phyloP scores from a whole-genome alignment of 2,113 vertebrate species.

The Microcebus tavaratra region DNA sequence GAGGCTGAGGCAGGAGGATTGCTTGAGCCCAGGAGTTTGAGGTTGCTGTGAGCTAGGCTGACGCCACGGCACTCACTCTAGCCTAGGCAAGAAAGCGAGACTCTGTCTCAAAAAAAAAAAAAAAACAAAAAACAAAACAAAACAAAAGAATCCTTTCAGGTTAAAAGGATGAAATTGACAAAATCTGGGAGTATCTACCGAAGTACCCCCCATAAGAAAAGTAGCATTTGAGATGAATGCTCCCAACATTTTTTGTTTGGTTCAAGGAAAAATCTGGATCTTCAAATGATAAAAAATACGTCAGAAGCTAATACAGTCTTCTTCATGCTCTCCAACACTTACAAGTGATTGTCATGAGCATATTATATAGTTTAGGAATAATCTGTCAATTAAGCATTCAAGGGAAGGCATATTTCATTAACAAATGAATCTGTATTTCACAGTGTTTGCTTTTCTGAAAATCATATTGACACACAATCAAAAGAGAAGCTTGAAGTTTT shows the following conservation, averaged over 20 bases:
- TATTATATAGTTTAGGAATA: background rate
- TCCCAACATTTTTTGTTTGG: slow-evolving; percentile 4
- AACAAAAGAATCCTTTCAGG: background rate
- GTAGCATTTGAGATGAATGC: background rate
- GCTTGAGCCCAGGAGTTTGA: too few species aligned
- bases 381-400: background rate
- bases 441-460: background rate
- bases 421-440: background rate
- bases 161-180: slow-evolving; percentile 3
- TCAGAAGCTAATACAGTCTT: background rate
- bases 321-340: background rate
- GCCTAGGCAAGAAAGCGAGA: too few species aligned
- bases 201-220: slow-evolving; percentile 13
- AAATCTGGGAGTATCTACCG: slow-evolving; percentile 30
- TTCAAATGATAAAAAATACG: background rate
- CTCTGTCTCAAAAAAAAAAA: too few species aligned
- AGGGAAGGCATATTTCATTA: background rate
- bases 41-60: too few species aligned
- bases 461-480: background rate
- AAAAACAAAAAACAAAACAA: background rate
- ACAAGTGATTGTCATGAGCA: background rate
- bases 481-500: background rate
- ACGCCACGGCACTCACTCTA: too few species aligned
- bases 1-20: too few species aligned
- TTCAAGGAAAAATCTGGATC: background rate